phyloP scores from a whole-genome alignment of 2,113 vertebrate genomes.

The Galemys pyrenaicus region DNA sequence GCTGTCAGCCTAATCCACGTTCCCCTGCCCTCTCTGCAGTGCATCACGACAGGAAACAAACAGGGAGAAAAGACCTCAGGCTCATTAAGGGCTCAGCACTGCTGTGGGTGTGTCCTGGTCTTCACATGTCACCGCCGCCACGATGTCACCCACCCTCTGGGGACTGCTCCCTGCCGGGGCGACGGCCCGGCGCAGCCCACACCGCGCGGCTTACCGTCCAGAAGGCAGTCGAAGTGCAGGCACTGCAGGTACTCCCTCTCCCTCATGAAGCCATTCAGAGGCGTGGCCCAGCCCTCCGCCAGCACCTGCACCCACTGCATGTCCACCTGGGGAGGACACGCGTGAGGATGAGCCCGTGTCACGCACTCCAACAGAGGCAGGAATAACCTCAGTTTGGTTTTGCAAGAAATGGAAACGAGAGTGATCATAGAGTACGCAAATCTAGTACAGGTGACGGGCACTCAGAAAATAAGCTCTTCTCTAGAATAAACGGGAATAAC shows the following conservation, averaged over 20 bases:
- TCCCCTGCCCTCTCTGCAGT: background rate
- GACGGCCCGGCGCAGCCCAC: no score
- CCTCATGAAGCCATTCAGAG: slow-evolving; percentile 98
- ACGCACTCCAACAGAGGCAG: background rate
- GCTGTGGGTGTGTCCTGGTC: no score
- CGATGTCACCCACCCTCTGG: background rate
- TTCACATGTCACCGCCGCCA: background rate
- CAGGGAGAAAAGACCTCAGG: background rate
- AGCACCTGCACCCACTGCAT: slow-evolving; percentile 99
- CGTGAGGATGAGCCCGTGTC: background rate
- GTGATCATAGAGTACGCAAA: background rate
- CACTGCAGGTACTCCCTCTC: slow-evolving; percentile 97
- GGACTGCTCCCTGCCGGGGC: no score
- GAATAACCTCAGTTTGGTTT: background rate
- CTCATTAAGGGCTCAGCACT: background rate
- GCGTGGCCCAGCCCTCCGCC: slow-evolving; percentile 98
- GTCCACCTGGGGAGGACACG: slow-evolving; percentile 89
- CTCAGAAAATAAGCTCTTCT: background rate
- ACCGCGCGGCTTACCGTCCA: slow-evolving; percentile 90
- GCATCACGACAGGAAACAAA: background rate
- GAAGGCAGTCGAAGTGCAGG: slow-evolving; percentile 97
- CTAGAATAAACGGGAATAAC: background rate
- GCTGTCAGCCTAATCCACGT: background rate
- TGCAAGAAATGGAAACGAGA: background rate
- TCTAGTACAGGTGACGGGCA: background rate